Evolutionary conservation across 2,888 invertebrate genomes (phyloP).

Genomic region (Hydraecia micacea): DNA sequence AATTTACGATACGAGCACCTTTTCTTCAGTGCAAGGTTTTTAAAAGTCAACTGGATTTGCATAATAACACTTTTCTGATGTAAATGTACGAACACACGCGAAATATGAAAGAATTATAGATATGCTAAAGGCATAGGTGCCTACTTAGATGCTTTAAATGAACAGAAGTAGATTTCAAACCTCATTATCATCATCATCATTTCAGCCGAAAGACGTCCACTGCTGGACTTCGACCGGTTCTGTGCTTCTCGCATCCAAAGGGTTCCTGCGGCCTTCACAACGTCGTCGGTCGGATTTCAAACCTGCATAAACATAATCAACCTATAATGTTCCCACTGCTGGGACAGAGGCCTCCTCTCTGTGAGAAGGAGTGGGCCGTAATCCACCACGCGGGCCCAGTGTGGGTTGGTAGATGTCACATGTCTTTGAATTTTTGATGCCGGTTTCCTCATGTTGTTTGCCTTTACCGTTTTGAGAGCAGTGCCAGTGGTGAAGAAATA

Average conservation of each 20-base stretch:
- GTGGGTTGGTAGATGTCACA: background rate
- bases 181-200: too few species aligned
- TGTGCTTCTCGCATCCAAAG: too few species aligned
- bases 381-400: background rate
- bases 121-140: background rate
- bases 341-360: background rate
- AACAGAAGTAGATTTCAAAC: background rate
- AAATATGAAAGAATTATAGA: slow-evolving; percentile 16
- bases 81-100: slow-evolving; percentile 26
- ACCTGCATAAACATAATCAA: background rate
- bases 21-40: slow-evolving; percentile 25
- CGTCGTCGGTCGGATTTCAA: too few species aligned
- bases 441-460: too few species aligned
- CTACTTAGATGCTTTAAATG: background rate
- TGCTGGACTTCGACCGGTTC: too few species aligned
- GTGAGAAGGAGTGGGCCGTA: background rate
- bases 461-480: too few species aligned
- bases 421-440: background rate
- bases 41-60: slow-evolving; percentile 39
- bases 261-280: too few species aligned
- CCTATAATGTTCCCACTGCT: background rate
- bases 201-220: too few species aligned
- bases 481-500: too few species aligned
- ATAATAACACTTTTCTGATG: slow-evolving; percentile 45
- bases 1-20: slow-evolving; percentile 35